Evolutionary conservation across 2,888 invertebrate genomes (phyloP), one percentile per base, ranked within the genome.

Genomic region (Dusona sp.): DNA sequence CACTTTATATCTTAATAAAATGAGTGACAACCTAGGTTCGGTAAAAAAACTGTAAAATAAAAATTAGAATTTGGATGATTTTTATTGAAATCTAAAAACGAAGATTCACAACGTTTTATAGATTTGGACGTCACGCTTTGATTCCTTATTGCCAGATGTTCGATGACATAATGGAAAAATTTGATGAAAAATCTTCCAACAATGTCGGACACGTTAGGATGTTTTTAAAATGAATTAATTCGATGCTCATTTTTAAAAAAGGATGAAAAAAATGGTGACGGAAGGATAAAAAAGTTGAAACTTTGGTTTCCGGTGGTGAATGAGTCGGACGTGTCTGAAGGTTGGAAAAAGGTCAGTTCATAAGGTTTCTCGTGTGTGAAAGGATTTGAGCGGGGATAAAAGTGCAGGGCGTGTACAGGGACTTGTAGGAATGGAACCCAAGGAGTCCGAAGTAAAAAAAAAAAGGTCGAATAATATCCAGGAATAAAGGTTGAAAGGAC

Each of bases 341-440:
- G 29, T 61, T 61, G 25, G 1, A 61, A 61, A 29, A 61, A 61
- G 61, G 29, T 61, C 13, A 29, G 6, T 61, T 16, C 16, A 4
- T 13, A 61, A 61, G 61, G 29, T 61, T 61, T 61, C 3, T 61
- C 61, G 29, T 61, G 16, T 61, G 61, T 29, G 29, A 16, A 29
- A 61, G 61, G 61, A 61, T 61, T 16, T 6, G 13, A 29, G 61
- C 61, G 61, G 25, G 25, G 61, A 6, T 29, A 61, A 61, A 61
- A 61, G 61, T 61, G 61, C 61, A 61, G 61, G 61, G 57, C 57
- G 57, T 57, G 57, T 57, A 25, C 57, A 57, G 25, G 25, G 13
- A 13, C 8, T 4, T 25, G 57, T 29, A 16, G 29, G 16, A 61
- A 61, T 61, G 29, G 13, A 29, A 57, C 29, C 57, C 25, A 25